Base-by-base conservation (phyloP, 2,113 vertebrate genomes). In the Trematomus loennbergii region DNA sequence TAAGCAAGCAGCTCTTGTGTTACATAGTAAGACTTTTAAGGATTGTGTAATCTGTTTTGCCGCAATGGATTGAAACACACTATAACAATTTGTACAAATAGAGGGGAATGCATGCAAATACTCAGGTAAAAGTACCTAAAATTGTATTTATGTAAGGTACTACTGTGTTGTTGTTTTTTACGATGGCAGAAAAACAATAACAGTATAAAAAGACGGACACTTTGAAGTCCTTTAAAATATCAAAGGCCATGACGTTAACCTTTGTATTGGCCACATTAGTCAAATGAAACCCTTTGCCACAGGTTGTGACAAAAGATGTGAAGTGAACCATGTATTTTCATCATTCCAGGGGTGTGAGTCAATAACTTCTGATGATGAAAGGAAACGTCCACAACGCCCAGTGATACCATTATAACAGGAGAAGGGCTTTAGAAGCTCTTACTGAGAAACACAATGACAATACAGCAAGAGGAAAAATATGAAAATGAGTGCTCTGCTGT, bases 331-430 rank as follows among this genome's bases (percentile, higher is more conserved):
- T 49, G 52, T 3, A 53, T 75, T 69, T 53, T 29, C 11, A 64
- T 66, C 48, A 48, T 36, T 71, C 43, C 55, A 53, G n/a, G 16
- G 29, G 11, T 58, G 8, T 36, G 20, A 75, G 60, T 64, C 36
- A 52, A 53, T 65, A 73, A 65, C 12, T 36, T 5, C 5, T 60
- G 72, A 61, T 55, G 76, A 36, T 33, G 65, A 76, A 72, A 43
- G n/a, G 58, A 69, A 53, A 12, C 33, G 25, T 78, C 57, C 62
- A 29, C 68, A 29, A 40, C 25, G 46, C 33, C 18, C 29, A 3
- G 54, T 53, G 20, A 65, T 25, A 43, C n/a, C 33, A 50, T 53
- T n/a, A 55, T 36, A 66, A 40, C 54, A 29, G n/a, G 22, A 33
- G 53, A 63, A n/a, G 1, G 22, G 54, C 54, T 48, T 12, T 17